phyloP scores from a whole-genome alignment of 2,888 invertebrate genomes.

The Escarpia spicata region DNA sequence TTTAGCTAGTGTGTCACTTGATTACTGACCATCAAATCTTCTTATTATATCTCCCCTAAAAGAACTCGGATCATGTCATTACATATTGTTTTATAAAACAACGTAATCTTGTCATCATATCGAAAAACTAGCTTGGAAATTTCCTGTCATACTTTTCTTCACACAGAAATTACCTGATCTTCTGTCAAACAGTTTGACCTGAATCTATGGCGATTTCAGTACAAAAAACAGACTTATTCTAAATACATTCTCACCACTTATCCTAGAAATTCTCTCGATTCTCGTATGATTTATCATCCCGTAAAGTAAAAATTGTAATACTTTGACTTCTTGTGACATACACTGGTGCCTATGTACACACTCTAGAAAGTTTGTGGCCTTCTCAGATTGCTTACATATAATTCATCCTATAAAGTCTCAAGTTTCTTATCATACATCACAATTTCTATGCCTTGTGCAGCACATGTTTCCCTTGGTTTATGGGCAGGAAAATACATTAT shows the following conservation, averaged over 20 bases:
- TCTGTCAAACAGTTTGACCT: neutral
- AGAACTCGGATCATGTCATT: neutral
- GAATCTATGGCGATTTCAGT: neutral
- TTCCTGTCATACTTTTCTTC: neutral
- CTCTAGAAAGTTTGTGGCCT: neutral
- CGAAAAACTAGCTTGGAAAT: neutral
- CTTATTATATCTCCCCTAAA: neutral
- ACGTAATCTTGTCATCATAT: neutral
- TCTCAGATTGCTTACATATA: neutral
- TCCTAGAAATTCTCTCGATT: neutral
- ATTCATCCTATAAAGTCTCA: neutral
- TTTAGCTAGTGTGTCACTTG: neutral
- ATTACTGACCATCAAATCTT: neutral
- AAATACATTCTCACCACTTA: neutral
- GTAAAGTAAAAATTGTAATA: neutral
- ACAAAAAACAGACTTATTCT: neutral
- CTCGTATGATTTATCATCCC: neutral
- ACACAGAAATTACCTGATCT: conserved; percentile 11
- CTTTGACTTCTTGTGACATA: neutral
- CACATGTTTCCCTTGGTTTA: too few species aligned
- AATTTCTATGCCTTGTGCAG: too few species aligned
- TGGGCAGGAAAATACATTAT: too few species aligned
- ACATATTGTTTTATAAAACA: neutral
- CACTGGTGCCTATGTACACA: neutral
- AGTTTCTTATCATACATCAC: neutral